Conservation (phyloP, 2,113 vertebrate species). For the Xenotilapia longispinis region DNA sequence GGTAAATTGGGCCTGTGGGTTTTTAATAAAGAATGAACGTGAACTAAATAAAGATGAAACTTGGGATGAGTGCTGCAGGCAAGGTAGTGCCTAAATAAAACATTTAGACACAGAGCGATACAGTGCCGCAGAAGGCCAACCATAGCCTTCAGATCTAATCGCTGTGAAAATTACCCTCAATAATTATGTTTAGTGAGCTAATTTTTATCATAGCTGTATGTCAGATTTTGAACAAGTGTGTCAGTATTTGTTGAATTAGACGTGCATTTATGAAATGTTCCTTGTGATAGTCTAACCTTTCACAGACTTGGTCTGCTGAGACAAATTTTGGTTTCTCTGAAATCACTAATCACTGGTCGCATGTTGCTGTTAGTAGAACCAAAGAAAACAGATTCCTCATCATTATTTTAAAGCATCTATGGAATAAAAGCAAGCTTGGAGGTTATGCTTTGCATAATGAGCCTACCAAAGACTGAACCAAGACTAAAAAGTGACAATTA, state of each 20-base stretch:
- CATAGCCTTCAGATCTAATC: not conserved
- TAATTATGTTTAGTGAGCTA: not conserved
- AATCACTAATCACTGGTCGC: fast-evolving
- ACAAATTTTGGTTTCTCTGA: not conserved
- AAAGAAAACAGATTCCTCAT: not conserved
- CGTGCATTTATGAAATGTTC: fast-evolving
- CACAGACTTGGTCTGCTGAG: not conserved
- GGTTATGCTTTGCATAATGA: not conserved
- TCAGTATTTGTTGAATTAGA: not conserved
- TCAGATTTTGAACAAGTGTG: not conserved
- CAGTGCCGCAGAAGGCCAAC: fast-evolving
- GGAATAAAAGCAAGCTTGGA: not conserved
- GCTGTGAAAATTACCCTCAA: not conserved
- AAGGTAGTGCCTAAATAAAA: not conserved
- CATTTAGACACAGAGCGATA: not conserved
- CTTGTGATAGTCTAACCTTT: fast-evolving
- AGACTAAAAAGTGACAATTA: not conserved
- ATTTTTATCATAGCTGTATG: not conserved
- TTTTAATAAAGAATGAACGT: not conserved
- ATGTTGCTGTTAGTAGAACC: not conserved
- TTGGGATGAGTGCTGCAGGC: not conserved
- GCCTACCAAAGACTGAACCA: not conserved
- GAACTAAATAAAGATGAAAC: not conserved
- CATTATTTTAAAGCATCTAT: not conserved
- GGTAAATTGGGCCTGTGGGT: not conserved